Conservation (phyloP, 1,140 invertebrate genomes). For the Lepidurus packardi region DNA sequence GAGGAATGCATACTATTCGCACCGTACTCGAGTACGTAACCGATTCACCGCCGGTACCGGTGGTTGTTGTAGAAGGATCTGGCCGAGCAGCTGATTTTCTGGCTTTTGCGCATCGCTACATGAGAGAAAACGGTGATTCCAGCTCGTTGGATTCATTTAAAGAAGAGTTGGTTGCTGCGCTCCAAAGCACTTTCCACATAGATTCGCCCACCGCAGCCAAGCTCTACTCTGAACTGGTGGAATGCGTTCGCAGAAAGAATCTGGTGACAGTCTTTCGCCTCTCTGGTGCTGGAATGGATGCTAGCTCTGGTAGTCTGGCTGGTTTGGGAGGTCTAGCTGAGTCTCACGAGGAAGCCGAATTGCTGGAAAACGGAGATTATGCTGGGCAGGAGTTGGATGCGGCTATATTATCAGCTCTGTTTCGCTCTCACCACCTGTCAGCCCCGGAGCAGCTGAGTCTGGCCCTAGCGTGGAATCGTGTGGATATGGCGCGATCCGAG, state of each 20-base stretch:
- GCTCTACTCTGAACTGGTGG: slow-evolving; percentile 80
- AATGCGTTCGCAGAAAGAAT: slow-evolving; percentile 86
- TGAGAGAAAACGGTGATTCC: slow-evolving; percentile 62
- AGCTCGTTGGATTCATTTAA: slow-evolving; percentile 75
- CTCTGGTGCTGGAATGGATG: slow-evolving; percentile 41
- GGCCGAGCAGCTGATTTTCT: slow-evolving; percentile 94
- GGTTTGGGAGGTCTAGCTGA: not conserved
- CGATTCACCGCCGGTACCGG: slow-evolving; percentile 86
- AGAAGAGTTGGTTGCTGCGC: slow-evolving; percentile 80
- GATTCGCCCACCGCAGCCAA: slow-evolving; percentile 74
- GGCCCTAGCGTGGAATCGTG: slow-evolving; percentile 93
- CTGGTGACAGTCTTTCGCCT: slow-evolving; percentile 57
- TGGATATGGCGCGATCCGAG: slow-evolving; percentile 91
- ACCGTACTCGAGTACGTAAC: slow-evolving; percentile 94
- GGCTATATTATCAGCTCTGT: slow-evolving; percentile 88
- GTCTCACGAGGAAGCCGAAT: not conserved
- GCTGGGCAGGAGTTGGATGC: slow-evolving; percentile 70
- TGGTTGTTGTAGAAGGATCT: slow-evolving; percentile 97
- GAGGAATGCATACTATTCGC: slow-evolving; percentile 91
- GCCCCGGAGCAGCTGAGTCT: slow-evolving; percentile 86
- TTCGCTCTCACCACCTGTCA: slow-evolving; percentile 82
- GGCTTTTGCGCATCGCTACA: slow-evolving; percentile 90
- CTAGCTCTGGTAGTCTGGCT: slow-evolving; percentile 24
- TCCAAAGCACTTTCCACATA: slow-evolving; percentile 87
- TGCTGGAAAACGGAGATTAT: not conserved